A percentile compares a stretch with the other conserved stretches of the same genome.
These are phyloP conservation scores for Podarcis cretensis DNA, from an alignment of 2,113 vertebrate species.

Conservation along the genomic window DNA sequence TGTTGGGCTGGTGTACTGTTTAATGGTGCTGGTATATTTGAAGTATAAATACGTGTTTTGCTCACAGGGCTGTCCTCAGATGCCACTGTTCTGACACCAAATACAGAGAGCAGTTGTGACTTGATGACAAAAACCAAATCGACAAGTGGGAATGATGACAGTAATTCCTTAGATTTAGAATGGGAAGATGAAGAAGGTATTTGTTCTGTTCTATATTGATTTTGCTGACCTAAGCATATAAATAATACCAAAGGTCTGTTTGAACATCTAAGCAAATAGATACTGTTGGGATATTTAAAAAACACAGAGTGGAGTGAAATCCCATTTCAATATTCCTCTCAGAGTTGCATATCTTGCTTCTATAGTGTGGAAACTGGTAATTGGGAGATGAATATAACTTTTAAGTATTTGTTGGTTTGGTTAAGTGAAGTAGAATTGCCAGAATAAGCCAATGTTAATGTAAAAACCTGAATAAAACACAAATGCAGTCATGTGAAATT, in stretches of 20 bases:
- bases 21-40: fast-evolving
- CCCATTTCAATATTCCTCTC: background rate
- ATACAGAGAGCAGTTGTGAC: constrained; percentile 95
- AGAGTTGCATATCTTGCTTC: background rate
- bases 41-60: constrained; percentile 13
- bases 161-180: constrained; percentile 93
- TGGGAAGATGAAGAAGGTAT: constrained; percentile 99
- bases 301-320: background rate
- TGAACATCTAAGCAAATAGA: background rate
- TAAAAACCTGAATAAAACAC: background rate
- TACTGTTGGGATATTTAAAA: background rate
- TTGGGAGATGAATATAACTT: background rate
- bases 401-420: background rate
- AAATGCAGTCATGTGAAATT: background rate
- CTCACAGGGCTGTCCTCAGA: constrained; percentile 89
- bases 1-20: background rate
- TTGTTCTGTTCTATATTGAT: background rate
- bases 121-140: constrained; percentile 95
- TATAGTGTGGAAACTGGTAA: background rate
- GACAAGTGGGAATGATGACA: constrained; percentile 89
- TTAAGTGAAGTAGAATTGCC: background rate
- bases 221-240: background rate
- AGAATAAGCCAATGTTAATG: background rate
- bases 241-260: background rate
- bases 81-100: constrained; percentile 89